Evolutionary conservation across 2,888 invertebrate species (phyloP).

Genomic region (Strigamia transsilvanica): DNA sequence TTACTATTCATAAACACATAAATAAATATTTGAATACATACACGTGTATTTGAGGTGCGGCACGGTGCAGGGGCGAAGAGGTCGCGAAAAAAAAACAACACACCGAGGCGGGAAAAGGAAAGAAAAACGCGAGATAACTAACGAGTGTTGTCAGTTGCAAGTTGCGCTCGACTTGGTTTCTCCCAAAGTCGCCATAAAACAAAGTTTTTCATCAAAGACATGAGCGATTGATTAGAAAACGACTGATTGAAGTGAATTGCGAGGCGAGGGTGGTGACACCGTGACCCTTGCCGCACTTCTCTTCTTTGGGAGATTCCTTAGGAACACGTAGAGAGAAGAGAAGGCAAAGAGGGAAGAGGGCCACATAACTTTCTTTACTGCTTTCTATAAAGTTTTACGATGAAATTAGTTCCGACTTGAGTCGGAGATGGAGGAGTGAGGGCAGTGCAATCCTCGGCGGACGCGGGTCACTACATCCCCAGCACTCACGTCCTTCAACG

Average conservation of each 20-base stretch:
- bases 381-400: conserved; percentile 38
- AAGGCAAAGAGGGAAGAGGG: neutral
- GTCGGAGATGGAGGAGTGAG: conserved; percentile 31
- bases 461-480: conserved; percentile 38
- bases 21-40: too few species aligned
- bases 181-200: conserved; percentile 23
- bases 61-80: too few species aligned
- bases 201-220: conserved; percentile 35
- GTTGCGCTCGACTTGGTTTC: conserved; percentile 21
- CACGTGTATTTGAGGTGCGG: too few species aligned
- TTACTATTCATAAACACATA: too few species aligned
- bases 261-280: conserved; percentile 32
- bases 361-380: conserved; percentile 38
- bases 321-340: neutral
- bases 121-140: neutral
- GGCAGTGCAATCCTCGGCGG: conserved; percentile 35
- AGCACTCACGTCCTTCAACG: conserved; percentile 34
- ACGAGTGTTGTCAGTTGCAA: conserved; percentile 21
- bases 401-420: conserved; percentile 38
- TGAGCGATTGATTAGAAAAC: conserved; percentile 38
- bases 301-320: neutral
- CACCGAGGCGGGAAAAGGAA: neutral
- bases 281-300: conserved; percentile 10
- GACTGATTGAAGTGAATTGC: conserved; percentile 33
- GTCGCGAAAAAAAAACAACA: too few species aligned